Evolutionary conservation across 2,113 vertebrate genomes (phyloP).

Genomic region (Fulmarus glacialis): DNA sequence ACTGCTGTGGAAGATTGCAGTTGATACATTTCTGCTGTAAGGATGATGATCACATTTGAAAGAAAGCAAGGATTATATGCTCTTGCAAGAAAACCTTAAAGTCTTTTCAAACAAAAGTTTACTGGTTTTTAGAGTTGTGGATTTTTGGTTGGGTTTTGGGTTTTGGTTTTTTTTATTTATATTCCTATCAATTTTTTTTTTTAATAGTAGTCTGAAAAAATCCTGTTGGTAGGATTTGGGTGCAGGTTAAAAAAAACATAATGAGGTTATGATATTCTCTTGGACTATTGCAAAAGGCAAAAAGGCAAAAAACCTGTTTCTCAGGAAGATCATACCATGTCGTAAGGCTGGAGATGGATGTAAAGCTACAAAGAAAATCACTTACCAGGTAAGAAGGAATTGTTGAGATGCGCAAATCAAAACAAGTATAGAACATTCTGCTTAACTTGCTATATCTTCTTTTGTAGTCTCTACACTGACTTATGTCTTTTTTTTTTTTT

Average conservation of each 20-base stretch:
- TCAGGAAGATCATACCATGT: slow-evolving; percentile 23
- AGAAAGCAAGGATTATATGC: not conserved
- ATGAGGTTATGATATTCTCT: not conserved
- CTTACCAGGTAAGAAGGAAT: not conserved
- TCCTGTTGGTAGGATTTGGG: not conserved
- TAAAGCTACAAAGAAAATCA: slow-evolving; percentile 32
- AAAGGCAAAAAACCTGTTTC: not conserved
- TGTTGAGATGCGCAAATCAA: not conserved
- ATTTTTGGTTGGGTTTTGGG: fast-evolving
- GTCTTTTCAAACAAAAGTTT: not conserved
- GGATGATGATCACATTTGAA: not conserved
- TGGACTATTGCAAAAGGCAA: slow-evolving; percentile 18
- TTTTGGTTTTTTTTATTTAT: not conserved
- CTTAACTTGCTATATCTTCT: not conserved
- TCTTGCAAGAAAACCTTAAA: not conserved
- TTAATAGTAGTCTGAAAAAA: not conserved
- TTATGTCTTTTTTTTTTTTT: not conserved
- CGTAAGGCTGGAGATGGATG: slow-evolving; percentile 69
- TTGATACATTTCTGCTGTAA: not conserved
- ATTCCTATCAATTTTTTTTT: not conserved
- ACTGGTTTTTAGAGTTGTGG: not conserved
- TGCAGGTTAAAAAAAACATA: not conserved
- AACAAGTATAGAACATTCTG: not conserved
- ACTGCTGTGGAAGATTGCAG: not conserved
- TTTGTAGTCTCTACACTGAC: not conserved